Conservation (phyloP, 2,113 vertebrate species). For the Notothenia coriiceps region DNA sequence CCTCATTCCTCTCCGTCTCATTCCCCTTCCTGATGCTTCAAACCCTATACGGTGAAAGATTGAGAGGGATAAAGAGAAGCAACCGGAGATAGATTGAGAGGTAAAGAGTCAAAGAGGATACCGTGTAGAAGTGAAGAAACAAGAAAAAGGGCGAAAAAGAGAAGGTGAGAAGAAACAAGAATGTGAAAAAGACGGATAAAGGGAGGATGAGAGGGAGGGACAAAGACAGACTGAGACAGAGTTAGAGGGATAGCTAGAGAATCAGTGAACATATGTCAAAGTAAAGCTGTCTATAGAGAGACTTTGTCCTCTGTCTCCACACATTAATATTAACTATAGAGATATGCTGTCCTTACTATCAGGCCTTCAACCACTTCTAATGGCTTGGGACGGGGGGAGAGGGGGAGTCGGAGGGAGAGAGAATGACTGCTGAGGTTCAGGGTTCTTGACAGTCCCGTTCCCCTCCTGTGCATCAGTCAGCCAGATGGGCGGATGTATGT, state of each 20-base stretch:
- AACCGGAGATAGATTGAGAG: slow-evolving; percentile 5
- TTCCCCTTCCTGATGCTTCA: not conserved
- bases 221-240: slow-evolving; percentile 48
- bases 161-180: slow-evolving; percentile 31
- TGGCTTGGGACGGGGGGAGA: slow-evolving; percentile 47
- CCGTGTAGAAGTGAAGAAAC: not conserved
- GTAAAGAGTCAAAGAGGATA: not conserved
- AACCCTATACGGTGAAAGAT: slow-evolving; percentile 16
- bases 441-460: slow-evolving; percentile 80
- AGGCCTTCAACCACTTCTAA: slow-evolving; percentile 71
- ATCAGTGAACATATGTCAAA: slow-evolving; percentile 74
- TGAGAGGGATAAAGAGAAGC: slow-evolving; percentile 16
- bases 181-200: slow-evolving; percentile 44
- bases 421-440: slow-evolving; percentile 75
- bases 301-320: slow-evolving; percentile 77
- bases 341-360: slow-evolving; percentile 71
- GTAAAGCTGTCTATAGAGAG: slow-evolving; percentile 72
- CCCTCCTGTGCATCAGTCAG: slow-evolving; percentile 77
- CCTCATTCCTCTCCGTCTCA: slow-evolving; percentile 38
- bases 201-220: slow-evolving; percentile 1
- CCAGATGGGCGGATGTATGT: slow-evolving; percentile 75
- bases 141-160: slow-evolving; percentile 18
- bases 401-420: slow-evolving; percentile 31
- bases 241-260: slow-evolving; percentile 59
- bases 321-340: slow-evolving; percentile 79